These are phyloP conservation scores for Nothura maculosa DNA, from an alignment of 2,797 vertebrate species.

Conservation along the genomic window DNA sequence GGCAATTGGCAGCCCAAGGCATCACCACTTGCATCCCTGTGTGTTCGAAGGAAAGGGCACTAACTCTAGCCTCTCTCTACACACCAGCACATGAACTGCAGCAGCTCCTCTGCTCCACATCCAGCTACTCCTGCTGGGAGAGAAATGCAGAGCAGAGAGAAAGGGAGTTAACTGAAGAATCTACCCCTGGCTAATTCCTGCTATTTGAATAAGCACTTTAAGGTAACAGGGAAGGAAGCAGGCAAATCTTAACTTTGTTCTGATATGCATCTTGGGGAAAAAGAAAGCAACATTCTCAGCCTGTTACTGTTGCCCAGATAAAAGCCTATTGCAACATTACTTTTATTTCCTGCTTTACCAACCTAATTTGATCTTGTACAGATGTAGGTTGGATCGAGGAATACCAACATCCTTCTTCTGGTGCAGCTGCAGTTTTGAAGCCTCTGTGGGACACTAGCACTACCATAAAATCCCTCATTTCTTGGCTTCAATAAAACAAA, in stretches of 20 bases:
- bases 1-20: not conserved
- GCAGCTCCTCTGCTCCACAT: not conserved
- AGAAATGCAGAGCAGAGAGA: not conserved
- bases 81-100: not conserved
- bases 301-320: not conserved
- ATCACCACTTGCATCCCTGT: not conserved
- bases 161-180: not conserved
- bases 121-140: not conserved
- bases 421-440: not conserved
- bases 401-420: not conserved
- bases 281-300: not conserved
- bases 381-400: not conserved
- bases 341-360: conserved; percentile 6
- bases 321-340: not conserved
- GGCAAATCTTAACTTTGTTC: not conserved
- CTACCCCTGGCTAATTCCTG: not conserved
- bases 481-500: not conserved
- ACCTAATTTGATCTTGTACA: not conserved
- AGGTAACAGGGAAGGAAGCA: not conserved
- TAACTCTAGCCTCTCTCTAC: not conserved
- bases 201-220: not conserved
- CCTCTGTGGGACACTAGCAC: not conserved
- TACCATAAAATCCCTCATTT: not conserved
- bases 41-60: not conserved
- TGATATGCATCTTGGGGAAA: not conserved